Evolutionary conservation across 2,797 vertebrate genomes (phyloP), one percentile per base, ranked within the genome.

Genomic region (Channallabes apus): DNA sequence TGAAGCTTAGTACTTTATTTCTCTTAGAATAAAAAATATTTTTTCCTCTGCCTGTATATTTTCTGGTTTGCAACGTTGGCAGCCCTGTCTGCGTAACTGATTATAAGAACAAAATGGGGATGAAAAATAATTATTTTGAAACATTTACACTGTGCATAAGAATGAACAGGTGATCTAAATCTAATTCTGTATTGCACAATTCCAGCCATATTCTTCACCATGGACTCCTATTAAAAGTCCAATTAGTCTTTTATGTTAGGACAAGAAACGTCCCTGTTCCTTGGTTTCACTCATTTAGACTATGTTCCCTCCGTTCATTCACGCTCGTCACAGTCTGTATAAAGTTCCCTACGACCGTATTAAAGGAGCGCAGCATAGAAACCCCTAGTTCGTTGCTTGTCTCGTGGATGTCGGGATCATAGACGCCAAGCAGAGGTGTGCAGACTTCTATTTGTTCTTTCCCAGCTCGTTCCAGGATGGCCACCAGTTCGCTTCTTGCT

Each of bases 371-470:
- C 81, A 99, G 88, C 93, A 99, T 94, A 73, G 93, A 95, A 32
- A 95, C 91, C 4, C 97, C 96, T 4, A 99, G 94, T 91, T 99
- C 98, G 0, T 94, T 96, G 88, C 96, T 96, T 0, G 96, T 99
- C 92, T 99, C 97, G n/a, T 95, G 94, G 86, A 99, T 94, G 59
- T 96, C 97, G 20, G 98, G 93, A 38, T 99, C 98, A 0, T 96
- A 99, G 81, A 94, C 93, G 2, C 98, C 98, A 14, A 93, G 95
- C 67, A 99, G 90, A 0, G 98, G 98, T 0, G 97, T 96, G 88
- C 95, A 96, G 82, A 95, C 94, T 76, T 94, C 94, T 83, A 99
- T 91, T 56, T 93, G 94, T 0, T 91, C 94, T 83, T 95, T 95
- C 1, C 95, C 95, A 2, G 96, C 96, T 78, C 86, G 90, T n/a